These are phyloP conservation scores for Trissolcus brochymenae DNA, from an alignment of 2,888 invertebrate species.

Conservation along the genomic window DNA sequence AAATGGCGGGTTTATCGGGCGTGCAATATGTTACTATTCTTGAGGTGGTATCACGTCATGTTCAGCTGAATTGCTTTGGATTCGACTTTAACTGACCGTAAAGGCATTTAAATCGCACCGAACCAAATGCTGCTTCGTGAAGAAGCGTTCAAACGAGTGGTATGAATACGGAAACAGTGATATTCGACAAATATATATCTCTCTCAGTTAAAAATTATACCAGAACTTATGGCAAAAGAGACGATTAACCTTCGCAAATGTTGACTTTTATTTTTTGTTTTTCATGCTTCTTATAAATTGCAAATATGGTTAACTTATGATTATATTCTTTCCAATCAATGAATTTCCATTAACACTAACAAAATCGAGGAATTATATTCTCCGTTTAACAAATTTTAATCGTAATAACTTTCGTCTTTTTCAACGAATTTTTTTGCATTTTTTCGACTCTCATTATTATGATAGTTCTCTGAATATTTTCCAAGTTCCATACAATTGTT, in stretches of 20 bases:
- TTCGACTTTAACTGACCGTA: slow-evolving; percentile 56
- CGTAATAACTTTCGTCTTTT: no score
- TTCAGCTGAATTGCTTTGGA: slow-evolving; percentile 46
- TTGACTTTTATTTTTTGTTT: not conserved
- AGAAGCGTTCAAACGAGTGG: slow-evolving; percentile 33
- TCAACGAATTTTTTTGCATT: no score
- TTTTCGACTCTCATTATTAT: no score
- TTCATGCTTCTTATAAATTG: no score
- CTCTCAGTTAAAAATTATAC: slow-evolving; percentile 34
- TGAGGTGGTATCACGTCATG: slow-evolving; percentile 47
- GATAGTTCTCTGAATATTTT: no score
- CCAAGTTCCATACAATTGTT: no score
- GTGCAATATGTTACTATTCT: slow-evolving; percentile 57
- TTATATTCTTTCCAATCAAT: no score
- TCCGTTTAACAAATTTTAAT: no score
- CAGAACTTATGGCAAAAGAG: slow-evolving; percentile 7
- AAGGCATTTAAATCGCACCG: slow-evolving; percentile 53
- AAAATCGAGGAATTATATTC: no score
- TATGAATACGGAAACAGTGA: slow-evolving; percentile 47
- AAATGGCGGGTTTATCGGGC: slow-evolving; percentile 51
- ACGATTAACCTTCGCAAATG: slow-evolving; percentile 7
- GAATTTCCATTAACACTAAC: no score
- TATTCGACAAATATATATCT: slow-evolving; percentile 51
- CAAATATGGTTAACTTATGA: no score
- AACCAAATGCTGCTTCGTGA: slow-evolving; percentile 33